Conservation (phyloP, 2,888 invertebrate species). For the Cyclophora punctaria region DNA sequence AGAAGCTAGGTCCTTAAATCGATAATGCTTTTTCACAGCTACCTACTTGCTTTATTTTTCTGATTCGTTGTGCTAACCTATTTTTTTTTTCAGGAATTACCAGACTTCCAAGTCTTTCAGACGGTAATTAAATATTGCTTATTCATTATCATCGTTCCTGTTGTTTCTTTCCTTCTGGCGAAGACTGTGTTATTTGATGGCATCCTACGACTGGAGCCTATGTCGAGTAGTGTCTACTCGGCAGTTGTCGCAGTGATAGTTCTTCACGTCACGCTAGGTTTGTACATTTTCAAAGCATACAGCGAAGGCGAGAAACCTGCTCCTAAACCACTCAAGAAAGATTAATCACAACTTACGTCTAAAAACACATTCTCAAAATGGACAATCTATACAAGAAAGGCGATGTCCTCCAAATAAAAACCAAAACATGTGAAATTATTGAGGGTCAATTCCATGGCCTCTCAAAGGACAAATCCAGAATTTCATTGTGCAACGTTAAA, state of each 20-base stretch:
- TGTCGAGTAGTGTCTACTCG: slow-evolving; percentile 85
- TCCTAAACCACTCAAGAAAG: slow-evolving; percentile 58
- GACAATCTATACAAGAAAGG: slow-evolving; percentile 65
- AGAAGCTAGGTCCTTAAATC: too few species aligned
- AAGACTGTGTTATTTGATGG: slow-evolving; percentile 83
- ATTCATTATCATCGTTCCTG: slow-evolving; percentile 84
- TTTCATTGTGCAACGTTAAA: slow-evolving; percentile 61
- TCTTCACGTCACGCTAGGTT: slow-evolving; percentile 83
- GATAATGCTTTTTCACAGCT: not conserved
- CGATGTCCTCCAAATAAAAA: slow-evolving; percentile 63
- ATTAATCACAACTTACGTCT: slow-evolving; percentile 33
- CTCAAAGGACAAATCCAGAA: slow-evolving; percentile 59
- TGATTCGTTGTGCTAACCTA: not conserved
- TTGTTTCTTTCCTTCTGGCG: slow-evolving; percentile 81
- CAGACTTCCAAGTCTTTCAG: slow-evolving; percentile 82
- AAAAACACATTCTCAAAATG: slow-evolving; percentile 41
- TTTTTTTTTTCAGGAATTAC: slow-evolving; percentile 71
- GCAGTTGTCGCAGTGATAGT: slow-evolving; percentile 84
- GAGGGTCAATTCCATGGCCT: slow-evolving; percentile 66
- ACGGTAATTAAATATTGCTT: slow-evolving; percentile 85
- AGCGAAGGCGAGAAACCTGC: slow-evolving; percentile 66
- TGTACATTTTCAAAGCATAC: slow-evolving; percentile 87
- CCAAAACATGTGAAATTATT: slow-evolving; percentile 55
- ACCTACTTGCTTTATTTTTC: not conserved
- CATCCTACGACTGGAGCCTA: slow-evolving; percentile 64